phyloP scores from a whole-genome alignment of 2,113 vertebrate species.

The Gymnogyps californianus region DNA sequence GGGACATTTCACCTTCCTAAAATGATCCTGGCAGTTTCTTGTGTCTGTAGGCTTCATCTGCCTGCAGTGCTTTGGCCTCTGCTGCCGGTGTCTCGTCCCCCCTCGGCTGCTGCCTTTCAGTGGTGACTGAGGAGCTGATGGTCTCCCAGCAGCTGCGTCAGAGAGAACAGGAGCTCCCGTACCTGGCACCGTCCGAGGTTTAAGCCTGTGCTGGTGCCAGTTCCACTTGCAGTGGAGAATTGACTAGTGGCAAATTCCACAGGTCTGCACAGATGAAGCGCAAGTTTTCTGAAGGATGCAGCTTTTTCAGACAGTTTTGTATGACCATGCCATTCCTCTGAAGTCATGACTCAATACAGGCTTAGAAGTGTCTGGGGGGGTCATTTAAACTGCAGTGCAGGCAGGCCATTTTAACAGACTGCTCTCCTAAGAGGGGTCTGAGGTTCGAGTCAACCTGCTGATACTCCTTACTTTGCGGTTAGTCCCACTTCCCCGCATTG shows the following conservation, averaged over 20 bases:
- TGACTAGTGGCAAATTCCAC: neutral
- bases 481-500: neutral
- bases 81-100: neutral
- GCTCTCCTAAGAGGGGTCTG: accelerated
- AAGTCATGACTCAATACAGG: neutral
- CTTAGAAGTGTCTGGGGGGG: neutral
- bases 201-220: neutral
- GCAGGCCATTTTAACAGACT: neutral
- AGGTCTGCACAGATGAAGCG: neutral
- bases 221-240: neutral
- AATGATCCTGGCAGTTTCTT: neutral
- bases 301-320: neutral
- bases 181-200: neutral
- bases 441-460: neutral
- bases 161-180: neutral
- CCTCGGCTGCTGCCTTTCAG: neutral
- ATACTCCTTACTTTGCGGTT: neutral
- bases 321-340: neutral
- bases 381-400: neutral
- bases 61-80: neutral
- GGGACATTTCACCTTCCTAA: neutral
- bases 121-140: neutral
- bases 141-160: neutral
- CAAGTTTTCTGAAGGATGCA: neutral
- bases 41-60: neutral